Percentiles rank a stretch among this genome's conserved stretches.
phyloP scores from a whole-genome alignment of 2,797 vertebrate species.

The Lepus townsendii region DNA sequence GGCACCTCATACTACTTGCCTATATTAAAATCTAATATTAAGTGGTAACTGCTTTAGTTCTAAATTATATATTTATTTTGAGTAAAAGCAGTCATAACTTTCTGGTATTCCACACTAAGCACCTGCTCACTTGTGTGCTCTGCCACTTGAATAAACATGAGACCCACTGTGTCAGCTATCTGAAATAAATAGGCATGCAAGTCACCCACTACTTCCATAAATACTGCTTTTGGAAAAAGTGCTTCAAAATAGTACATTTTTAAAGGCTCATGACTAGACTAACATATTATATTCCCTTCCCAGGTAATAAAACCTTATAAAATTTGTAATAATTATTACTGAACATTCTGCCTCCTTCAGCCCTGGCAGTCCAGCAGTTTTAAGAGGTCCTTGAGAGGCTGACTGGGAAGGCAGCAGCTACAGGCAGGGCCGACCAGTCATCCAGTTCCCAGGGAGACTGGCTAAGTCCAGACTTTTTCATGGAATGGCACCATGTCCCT shows the following conservation, averaged over 20 bases:
- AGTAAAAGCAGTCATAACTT: conserved; percentile 28
- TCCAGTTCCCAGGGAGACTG: not conserved
- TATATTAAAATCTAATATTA: conserved; percentile 23
- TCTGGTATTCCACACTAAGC: conserved; percentile 25
- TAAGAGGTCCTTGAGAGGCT: not conserved
- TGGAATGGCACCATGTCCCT: not conserved
- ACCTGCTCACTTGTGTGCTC: not conserved
- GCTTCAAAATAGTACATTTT: conserved; percentile 50
- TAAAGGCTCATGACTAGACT: not conserved
- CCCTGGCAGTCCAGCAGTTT: not conserved
- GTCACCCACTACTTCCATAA: not conserved
- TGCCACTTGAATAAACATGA: not conserved
- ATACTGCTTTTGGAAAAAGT: not conserved
- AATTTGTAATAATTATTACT: not conserved
- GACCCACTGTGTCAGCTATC: not conserved
- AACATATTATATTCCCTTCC: not conserved
- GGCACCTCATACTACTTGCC: conserved; percentile 9
- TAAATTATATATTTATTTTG: conserved; percentile 48
- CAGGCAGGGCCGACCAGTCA: not conserved
- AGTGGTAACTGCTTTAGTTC: conserved; percentile 51
- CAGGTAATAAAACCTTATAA: not conserved
- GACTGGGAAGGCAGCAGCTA: not conserved
- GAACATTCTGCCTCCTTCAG: not conserved
- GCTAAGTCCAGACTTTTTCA: not conserved
- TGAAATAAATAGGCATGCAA: not conserved